A percentile compares a stretch with the other conserved stretches of the same genome.
Conservation (phyloP, 2,113 vertebrate species). For the Pimephales promelas region DNA sequence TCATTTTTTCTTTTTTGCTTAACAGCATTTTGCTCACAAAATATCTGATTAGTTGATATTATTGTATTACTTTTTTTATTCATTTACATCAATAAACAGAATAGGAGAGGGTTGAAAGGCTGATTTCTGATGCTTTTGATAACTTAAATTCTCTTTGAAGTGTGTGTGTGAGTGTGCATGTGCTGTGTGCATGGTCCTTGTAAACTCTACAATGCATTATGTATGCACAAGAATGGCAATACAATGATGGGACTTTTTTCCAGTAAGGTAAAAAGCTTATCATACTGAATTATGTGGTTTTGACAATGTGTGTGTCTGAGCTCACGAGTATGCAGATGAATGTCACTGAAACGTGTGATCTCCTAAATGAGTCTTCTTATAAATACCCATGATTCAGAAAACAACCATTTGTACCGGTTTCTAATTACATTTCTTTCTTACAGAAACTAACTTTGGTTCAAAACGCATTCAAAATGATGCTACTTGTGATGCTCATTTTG, state of each 20-base stretch:
- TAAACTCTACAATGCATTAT: too few species aligned
- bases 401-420: background rate
- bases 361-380: background rate
- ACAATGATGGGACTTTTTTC: too few species aligned
- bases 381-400: background rate
- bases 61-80: background rate
- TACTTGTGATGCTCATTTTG: conserved; percentile 60
- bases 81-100: background rate
- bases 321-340: background rate
- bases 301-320: background rate
- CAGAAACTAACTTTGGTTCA: conserved; percentile 2
- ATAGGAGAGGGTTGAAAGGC: background rate
- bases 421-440: background rate
- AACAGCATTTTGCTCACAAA: too few species aligned
- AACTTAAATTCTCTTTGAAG: conserved; percentile 48
- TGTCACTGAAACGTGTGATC: background rate
- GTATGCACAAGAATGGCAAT: too few species aligned
- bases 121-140: conserved; percentile 43
- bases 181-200: too few species aligned
- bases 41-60: too few species aligned
- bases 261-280: too few species aligned
- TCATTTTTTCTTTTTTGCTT: too few species aligned
- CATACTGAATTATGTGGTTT: too few species aligned
- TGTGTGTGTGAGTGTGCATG: background rate
- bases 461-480: conserved; percentile 50